Evolutionary conservation across 2,888 invertebrate genomes (phyloP).

Genomic region (Napeogenes sylphis): DNA sequence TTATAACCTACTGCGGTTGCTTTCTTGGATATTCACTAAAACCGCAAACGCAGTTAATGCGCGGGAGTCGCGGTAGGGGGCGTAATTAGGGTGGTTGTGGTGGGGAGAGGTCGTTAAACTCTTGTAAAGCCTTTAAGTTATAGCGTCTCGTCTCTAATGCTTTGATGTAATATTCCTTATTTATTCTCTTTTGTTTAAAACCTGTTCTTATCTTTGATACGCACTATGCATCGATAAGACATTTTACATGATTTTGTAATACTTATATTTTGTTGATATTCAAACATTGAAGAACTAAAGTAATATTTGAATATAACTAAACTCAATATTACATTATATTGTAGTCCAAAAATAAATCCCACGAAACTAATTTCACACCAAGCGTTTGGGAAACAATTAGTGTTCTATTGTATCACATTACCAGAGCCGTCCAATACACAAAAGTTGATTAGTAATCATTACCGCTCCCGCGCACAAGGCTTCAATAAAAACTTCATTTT

Average conservation of each 20-base stretch:
- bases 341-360: conserved; percentile 12
- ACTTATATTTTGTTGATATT: not conserved
- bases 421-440: conserved; percentile 40
- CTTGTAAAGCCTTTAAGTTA: conserved; percentile 49
- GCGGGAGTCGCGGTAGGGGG: conserved; percentile 43
- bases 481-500: conserved; percentile 52
- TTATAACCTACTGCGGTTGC: conserved; percentile 18
- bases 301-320: too few relatives aligned
- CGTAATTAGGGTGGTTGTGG: conserved; percentile 56
- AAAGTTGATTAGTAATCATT: conserved; percentile 57
- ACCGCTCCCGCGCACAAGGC: conserved; percentile 43
- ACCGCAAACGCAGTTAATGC: conserved; percentile 35
- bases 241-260: not conserved
- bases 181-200: conserved; percentile 4
- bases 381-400: conserved; percentile 52
- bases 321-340: too few relatives aligned
- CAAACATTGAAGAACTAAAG: too few relatives aligned
- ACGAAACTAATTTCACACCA: conserved; percentile 42
- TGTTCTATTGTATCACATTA: conserved; percentile 45
- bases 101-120: conserved; percentile 48
- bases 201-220: not conserved
- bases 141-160: conserved; percentile 37
- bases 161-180: conserved; percentile 7
- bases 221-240: conserved; percentile 1
- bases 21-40: conserved; percentile 29